Evolutionary conservation across 2,797 vertebrate genomes (phyloP), one percentile per base, ranked within the genome.

Genomic region (Sus cebifrons): DNA sequence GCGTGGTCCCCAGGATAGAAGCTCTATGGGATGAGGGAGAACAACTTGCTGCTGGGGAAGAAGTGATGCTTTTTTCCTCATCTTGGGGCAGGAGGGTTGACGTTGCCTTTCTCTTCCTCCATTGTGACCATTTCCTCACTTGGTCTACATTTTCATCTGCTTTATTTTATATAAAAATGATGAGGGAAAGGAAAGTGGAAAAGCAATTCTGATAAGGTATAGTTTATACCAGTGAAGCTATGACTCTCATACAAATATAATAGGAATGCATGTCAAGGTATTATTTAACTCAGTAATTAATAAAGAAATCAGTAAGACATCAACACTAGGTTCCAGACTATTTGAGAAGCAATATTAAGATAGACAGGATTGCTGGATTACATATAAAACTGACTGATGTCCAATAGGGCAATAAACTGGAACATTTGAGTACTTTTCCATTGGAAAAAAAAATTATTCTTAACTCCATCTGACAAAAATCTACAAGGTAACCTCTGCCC

Each of bases 311-410:
- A 67, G 32, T 79, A 94, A 78, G 27, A 40, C 7, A 25, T 54
- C 25, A 93, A 89, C 83, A 86, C 18, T 71, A 73, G 54, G 86
- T 92, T 60, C 65, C 89, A 75, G 44, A 82, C 23, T 36, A 79
- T 62, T 70, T 92, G n/a, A 94, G 27, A 95, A 85, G 12, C 32
- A 93, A 82, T 93, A 44, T 70, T 87, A 95, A 95, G 86, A 36
- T 52, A 84, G 86, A 36, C 40, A 84, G 92, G 75, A 40, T 86
- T 40, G 6, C 12, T 91, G 11, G 40, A 44, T 79, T 85, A 78
- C 16, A 81, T 70, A 32, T 32, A 78, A 65, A 86, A 74, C 9
- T 62, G 29, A 8, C 32, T 82, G 52, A 73, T 36, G 13, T 52
- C 54, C 62, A 84, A 56, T 11, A 64, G 36, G n/a, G 23, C 3